Conservation (phyloP, 2,113 vertebrate genomes). For the Corvus hawaiiensis region DNA sequence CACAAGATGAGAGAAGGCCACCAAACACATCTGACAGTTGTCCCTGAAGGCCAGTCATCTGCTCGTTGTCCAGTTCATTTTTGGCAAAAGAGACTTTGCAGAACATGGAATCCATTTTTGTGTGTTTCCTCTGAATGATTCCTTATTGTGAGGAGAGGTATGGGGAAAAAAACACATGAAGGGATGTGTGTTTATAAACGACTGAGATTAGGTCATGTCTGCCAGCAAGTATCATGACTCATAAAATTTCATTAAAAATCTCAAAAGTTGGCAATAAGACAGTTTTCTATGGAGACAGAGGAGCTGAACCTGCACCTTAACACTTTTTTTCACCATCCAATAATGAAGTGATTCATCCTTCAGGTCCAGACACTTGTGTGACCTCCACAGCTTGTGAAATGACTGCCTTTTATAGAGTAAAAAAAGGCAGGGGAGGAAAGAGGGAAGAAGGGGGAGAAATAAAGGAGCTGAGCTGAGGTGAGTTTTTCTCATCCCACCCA, state of each 20-base stretch:
- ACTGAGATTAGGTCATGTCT: background rate
- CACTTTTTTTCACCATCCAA: background rate
- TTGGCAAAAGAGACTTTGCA: background rate
- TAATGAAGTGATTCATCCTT: background rate
- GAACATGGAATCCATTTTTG: fast-evolving
- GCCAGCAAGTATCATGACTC: background rate
- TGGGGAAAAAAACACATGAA: background rate
- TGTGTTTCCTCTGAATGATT: background rate
- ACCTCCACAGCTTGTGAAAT: background rate
- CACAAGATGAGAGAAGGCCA: background rate
- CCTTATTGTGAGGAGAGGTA: background rate
- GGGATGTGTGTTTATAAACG: background rate
- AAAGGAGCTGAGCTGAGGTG: background rate
- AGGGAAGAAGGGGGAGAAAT: background rate
- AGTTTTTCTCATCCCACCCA: background rate
- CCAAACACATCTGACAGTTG: fast-evolving
- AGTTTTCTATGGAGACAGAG: background rate
- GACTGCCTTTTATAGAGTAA: background rate
- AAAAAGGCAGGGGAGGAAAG: background rate
- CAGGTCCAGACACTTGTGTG: background rate
- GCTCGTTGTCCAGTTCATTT: background rate
- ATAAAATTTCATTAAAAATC: background rate
- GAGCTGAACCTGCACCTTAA: background rate
- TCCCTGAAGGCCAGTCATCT: background rate
- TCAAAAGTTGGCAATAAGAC: background rate